A percentile compares a stretch with the other conserved stretches of the same genome.
Evolutionary conservation across 2,888 invertebrate genomes (phyloP).

Genomic region (Chesias legatella): DNA sequence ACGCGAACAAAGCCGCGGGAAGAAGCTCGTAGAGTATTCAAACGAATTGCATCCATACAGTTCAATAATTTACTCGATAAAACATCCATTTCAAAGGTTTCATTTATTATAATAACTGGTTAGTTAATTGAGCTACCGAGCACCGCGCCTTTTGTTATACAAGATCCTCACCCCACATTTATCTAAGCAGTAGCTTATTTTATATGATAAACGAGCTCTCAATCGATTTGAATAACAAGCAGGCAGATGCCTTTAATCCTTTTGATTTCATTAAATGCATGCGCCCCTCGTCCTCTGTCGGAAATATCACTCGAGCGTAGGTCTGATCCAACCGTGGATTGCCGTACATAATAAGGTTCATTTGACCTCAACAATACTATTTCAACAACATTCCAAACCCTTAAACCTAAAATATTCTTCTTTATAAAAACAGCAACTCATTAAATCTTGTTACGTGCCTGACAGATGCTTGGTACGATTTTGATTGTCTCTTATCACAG

Average conservation of each 20-base stretch:
- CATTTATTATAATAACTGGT: conserved; percentile 61
- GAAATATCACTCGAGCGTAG: conserved; percentile 77
- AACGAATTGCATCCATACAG: conserved; percentile 25
- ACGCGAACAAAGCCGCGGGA: too few species aligned
- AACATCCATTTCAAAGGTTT: conserved; percentile 38
- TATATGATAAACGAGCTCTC: conserved; percentile 79
- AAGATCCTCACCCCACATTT: conserved; percentile 74
- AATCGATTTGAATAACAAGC: conserved; percentile 80
- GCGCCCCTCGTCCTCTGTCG: conserved; percentile 75
- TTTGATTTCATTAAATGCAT: conserved; percentile 80
- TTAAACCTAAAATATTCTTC: conserved; percentile 32
- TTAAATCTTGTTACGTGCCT: conserved; percentile 53
- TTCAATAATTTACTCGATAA: conserved; percentile 37
- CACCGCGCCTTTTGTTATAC: conserved; percentile 69
- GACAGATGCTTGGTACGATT: conserved; percentile 46
- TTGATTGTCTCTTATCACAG: conserved; percentile 38
- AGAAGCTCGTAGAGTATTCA: too few species aligned
- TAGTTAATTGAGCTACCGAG: conserved; percentile 70
- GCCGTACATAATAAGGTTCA: conserved; percentile 62
- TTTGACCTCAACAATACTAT: conserved; percentile 36
- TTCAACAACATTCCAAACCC: conserved; percentile 29
- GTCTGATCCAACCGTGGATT: conserved; percentile 56
- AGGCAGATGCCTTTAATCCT: conserved; percentile 80
- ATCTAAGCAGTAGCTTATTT: conserved; percentile 79
- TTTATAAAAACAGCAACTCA: conserved; percentile 43